Percentiles rank a stretch among this genome's conserved stretches.
Evolutionary conservation across 2,113 vertebrate genomes (phyloP).

Genomic region (Hippocampus abdominalis): DNA sequence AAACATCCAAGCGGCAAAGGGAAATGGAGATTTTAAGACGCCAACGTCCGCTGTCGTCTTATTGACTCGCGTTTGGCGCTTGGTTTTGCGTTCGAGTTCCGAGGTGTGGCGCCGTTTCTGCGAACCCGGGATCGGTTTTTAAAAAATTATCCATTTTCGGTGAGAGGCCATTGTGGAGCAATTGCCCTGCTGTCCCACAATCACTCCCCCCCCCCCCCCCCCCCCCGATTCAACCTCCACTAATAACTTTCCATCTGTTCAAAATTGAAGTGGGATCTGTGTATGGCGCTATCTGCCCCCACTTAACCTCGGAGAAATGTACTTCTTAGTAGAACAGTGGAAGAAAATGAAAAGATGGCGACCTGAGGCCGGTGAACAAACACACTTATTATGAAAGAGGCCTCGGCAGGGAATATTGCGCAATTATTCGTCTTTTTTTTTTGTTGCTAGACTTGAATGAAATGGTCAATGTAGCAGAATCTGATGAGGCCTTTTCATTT

Average conservation of each 20-base stretch:
- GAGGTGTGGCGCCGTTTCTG: background rate
- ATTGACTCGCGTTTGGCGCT: background rate
- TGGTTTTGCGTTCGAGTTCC: background rate
- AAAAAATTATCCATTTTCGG: conserved; percentile 22
- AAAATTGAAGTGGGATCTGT: conserved; percentile 51
- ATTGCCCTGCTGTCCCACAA: conserved; percentile 31
- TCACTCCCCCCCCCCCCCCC: conserved; percentile 25
- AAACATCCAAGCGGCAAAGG: conserved; percentile 16
- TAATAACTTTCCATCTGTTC: conserved; percentile 61
- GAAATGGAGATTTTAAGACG: background rate
- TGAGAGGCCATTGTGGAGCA: conserved; percentile 30
- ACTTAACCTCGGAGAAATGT: conserved; percentile 51
- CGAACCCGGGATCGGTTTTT: background rate
- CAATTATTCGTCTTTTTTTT: conserved; percentile 4
- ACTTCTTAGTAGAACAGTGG: conserved; percentile 31
- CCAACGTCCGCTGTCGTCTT: conserved; percentile 7
- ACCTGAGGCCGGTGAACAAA: background rate
- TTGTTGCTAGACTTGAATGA: background rate
- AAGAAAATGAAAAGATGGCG: background rate
- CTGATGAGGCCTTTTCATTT: background rate
- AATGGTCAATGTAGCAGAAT: conserved; percentile 7
- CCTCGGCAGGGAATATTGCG: background rate
- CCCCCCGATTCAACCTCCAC: conserved; percentile 36
- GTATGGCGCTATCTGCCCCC: conserved; percentile 52
- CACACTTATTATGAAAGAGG: background rate